Conservation (phyloP, 2,113 vertebrate species). For the Mesitornis unicolor region DNA sequence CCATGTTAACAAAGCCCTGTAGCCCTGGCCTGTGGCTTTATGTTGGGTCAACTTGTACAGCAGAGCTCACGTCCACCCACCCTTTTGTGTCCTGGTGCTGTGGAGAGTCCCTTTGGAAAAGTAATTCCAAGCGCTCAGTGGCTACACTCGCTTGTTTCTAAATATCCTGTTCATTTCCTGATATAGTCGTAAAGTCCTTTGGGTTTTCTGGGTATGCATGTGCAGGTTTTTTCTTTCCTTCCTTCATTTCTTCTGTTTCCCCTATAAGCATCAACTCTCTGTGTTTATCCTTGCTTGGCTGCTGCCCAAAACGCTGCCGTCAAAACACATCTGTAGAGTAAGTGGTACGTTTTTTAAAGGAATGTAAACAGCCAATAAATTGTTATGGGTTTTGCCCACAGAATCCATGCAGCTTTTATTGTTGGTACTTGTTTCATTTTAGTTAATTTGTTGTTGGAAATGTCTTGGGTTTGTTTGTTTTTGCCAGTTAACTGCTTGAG, state of each 20-base stretch:
- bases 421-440: conserved; percentile 11
- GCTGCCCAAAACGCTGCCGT: not conserved
- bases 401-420: conserved; percentile 15
- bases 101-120: not conserved
- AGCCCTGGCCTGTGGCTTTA: not conserved
- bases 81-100: not conserved
- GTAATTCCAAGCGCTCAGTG: not conserved
- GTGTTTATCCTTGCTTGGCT: conserved; percentile 14
- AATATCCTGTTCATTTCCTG: not conserved
- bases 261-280: not conserved
- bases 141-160: not conserved
- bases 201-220: not conserved
- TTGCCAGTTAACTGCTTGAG: not conserved
- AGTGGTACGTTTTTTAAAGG: not conserved
- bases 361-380: conserved; percentile 21
- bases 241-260: not conserved
- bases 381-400: conserved; percentile 28
- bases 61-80: not conserved
- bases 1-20: not conserved
- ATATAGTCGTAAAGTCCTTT: not conserved
- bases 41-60: not conserved
- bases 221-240: accelerated
- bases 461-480: not conserved
- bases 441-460: conserved; percentile 39
- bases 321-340: conserved; percentile 28